These are phyloP conservation scores for Australoheros scitulus DNA, from an alignment of 2,113 vertebrate species.

Conservation along the genomic window DNA sequence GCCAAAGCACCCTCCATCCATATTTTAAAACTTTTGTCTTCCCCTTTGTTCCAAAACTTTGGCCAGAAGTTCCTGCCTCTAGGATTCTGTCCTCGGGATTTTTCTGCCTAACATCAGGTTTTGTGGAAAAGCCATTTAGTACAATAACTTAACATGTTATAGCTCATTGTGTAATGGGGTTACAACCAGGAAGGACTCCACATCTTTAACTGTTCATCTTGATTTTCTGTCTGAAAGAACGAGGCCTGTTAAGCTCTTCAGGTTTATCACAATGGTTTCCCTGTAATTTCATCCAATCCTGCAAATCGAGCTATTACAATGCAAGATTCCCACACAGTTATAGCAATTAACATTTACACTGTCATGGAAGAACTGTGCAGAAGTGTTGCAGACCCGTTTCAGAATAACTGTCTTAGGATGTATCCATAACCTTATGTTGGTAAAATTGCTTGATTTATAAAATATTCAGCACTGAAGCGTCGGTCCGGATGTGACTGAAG, in stretches of 20 bases:
- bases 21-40: background rate
- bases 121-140: no score
- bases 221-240: background rate
- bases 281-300: background rate
- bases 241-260: background rate
- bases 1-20: background rate
- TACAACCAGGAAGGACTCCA: background rate
- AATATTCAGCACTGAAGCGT: background rate
- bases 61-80: background rate
- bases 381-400: background rate
- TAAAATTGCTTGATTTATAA: background rate
- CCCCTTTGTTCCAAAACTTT: background rate
- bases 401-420: background rate
- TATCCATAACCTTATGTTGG: background rate
- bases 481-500: background rate
- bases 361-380: background rate
- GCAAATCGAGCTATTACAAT: background rate
- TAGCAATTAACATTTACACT: rapidly evolving
- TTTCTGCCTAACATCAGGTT: background rate
- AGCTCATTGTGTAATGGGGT: rapidly evolving
- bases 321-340: background rate
- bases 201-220: background rate
- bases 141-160: background rate
- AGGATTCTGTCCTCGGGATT: background rate
- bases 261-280: background rate